phyloP scores from a whole-genome alignment of 2,797 vertebrate species.

The Nothura maculosa region DNA sequence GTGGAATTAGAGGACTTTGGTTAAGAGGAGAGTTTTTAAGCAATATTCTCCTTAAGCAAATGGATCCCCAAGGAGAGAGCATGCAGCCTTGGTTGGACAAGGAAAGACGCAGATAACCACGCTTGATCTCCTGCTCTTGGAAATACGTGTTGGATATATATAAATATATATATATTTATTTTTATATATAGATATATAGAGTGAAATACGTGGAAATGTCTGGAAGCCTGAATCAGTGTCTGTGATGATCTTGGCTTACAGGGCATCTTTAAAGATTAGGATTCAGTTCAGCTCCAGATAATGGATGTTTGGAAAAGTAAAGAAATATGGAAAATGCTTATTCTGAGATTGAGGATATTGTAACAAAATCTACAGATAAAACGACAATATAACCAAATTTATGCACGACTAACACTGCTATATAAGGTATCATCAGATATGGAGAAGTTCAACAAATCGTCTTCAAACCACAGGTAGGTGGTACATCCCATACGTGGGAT shows the following conservation, averaged over 20 bases:
- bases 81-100: neutral
- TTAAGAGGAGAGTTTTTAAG: neutral
- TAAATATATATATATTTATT: too few relatives aligned
- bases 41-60: neutral
- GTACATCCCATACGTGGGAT: neutral
- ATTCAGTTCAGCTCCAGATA: neutral
- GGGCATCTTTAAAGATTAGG: neutral
- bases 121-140: neutral
- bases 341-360: neutral
- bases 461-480: neutral
- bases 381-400: neutral
- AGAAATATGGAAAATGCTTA: neutral
- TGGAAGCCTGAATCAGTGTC: neutral
- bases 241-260: neutral
- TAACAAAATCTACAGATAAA: neutral
- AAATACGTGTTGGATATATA: neutral
- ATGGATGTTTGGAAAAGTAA: neutral
- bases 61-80: neutral
- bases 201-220: too few relatives aligned
- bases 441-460: neutral
- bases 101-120: neutral
- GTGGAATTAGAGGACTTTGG: neutral
- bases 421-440: neutral
- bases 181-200: too few relatives aligned
- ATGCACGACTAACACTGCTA: neutral